phyloP scores from a whole-genome alignment of 2,113 vertebrate genomes.

The Phocoena phocoena region DNA sequence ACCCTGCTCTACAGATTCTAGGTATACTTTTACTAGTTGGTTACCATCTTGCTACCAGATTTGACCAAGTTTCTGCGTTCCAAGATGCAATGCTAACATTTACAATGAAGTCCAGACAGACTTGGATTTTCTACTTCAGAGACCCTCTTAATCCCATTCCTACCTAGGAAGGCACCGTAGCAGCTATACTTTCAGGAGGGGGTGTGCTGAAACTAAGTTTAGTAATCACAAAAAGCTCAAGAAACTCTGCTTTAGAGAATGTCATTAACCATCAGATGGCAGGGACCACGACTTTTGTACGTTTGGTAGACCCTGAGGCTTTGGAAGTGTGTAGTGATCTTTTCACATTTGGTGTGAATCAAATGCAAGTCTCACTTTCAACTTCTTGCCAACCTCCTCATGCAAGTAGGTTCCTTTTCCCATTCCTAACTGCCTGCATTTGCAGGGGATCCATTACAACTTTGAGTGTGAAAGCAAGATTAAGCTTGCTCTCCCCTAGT shows the following conservation, averaged over 20 bases:
- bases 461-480: conserved; percentile 56
- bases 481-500: conserved; percentile 15
- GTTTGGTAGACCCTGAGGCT: conserved; percentile 52
- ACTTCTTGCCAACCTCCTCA: conserved; percentile 72
- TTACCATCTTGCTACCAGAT: conserved; percentile 74
- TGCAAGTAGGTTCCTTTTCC: conserved; percentile 68
- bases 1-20: conserved; percentile 55
- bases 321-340: conserved; percentile 65
- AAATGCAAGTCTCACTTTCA: conserved; percentile 74
- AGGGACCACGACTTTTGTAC: conserved; percentile 49
- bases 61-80: conserved; percentile 51
- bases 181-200: neutral
- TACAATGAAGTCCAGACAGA: neutral
- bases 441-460: neutral
- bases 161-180: conserved; percentile 5
- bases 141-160: conserved; percentile 17
- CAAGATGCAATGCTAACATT: conserved; percentile 42
- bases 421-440: conserved; percentile 49
- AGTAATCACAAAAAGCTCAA: conserved; percentile 37
- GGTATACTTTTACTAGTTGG: conserved; percentile 44
- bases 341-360: conserved; percentile 79
- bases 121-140: conserved; percentile 11
- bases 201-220: neutral
- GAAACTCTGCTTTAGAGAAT: conserved; percentile 26
- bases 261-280: conserved; percentile 42